Conservation (phyloP, 2,888 invertebrate genomes). For the Drosophila mimica region DNA sequence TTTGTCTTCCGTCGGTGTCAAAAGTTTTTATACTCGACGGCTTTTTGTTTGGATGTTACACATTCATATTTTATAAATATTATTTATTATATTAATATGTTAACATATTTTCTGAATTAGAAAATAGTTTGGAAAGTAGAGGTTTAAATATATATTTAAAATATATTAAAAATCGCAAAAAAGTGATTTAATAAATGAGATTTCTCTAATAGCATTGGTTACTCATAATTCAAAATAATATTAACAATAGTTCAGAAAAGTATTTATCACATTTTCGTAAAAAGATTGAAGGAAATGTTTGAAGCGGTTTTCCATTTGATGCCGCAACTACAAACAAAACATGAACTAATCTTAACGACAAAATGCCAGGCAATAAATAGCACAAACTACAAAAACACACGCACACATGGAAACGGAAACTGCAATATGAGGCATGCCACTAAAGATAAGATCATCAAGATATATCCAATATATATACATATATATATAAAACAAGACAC, state of each 20-base stretch:
- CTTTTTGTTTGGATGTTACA: neutral
- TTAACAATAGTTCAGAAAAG: neutral
- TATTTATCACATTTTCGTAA: neutral
- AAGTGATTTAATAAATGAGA: neutral
- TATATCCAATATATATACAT: slow-evolving; percentile 47
- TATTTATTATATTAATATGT: neutral
- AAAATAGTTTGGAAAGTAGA: no score
- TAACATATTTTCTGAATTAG: neutral
- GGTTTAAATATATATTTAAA: neutral
- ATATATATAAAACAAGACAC: slow-evolving; percentile 42
- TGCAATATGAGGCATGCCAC: slow-evolving; percentile 63
- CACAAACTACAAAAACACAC: neutral
- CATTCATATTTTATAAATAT: neutral
- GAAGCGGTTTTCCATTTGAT: slow-evolving; percentile 4
- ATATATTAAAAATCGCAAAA: neutral
- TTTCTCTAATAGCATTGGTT: neutral
- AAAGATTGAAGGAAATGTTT: neutral
- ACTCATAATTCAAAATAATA: neutral
- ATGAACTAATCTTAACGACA: slow-evolving; percentile 16
- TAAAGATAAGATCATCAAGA: slow-evolving; percentile 66
- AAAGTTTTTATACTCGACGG: neutral
- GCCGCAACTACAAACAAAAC: slow-evolving; percentile 12
- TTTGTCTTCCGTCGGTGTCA: neutral
- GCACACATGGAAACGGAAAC: slow-evolving; percentile 37
- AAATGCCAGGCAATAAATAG: slow-evolving; percentile 6